phyloP scores from a whole-genome alignment of 2,797 vertebrate genomes.

The Enteromius anoplus region DNA sequence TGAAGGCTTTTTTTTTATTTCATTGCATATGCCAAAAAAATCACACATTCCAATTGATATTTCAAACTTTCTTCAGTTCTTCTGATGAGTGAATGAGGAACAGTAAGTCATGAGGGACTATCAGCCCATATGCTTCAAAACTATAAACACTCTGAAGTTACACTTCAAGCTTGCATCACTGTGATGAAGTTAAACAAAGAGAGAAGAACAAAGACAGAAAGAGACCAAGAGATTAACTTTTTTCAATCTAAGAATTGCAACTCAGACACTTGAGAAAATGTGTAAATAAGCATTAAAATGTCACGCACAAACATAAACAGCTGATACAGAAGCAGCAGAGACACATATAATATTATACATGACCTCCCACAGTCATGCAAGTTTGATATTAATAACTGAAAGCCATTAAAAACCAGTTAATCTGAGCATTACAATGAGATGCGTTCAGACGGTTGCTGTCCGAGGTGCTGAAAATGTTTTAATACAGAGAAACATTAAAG shows the following conservation, averaged over 20 bases:
- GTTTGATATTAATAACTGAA: not conserved
- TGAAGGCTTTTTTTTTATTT: not conserved
- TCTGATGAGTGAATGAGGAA: constrained; percentile 4
- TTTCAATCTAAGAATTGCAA: not conserved
- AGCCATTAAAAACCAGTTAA: not conserved
- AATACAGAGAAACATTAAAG: not conserved
- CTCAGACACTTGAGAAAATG: not conserved
- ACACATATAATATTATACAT: constrained; percentile 32
- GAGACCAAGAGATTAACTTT: not conserved
- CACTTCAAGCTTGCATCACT: not conserved
- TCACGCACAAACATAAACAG: not conserved
- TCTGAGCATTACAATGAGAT: not conserved
- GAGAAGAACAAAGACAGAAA: not conserved
- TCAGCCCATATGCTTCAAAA: constrained; percentile 12
- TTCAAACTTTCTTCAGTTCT: not conserved
- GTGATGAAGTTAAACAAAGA: not conserved
- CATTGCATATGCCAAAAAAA: not conserved
- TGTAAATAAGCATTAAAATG: constrained; percentile 52
- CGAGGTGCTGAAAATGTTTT: constrained; percentile 18
- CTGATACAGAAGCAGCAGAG: not conserved
- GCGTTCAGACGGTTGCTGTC: constrained; percentile 19
- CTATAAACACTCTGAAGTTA: constrained; percentile 4
- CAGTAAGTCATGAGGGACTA: not conserved
- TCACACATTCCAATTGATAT: not conserved
- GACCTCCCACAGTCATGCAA: not conserved